phyloP scores from a whole-genome alignment of 2,113 vertebrate genomes.

The Forbesichthys agassizii region DNA sequence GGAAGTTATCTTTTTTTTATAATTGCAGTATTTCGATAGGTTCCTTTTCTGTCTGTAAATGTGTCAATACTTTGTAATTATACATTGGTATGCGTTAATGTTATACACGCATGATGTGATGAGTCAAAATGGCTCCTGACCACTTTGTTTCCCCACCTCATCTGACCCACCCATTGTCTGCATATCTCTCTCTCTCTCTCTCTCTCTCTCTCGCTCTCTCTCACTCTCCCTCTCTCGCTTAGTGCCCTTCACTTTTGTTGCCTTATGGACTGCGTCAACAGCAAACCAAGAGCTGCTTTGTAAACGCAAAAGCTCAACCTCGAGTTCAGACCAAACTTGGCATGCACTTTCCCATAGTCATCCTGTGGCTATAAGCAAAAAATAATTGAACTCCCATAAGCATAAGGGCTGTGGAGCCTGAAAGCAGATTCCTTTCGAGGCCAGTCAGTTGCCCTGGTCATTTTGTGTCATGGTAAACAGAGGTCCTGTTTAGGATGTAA shows the following conservation, averaged over 20 bases:
- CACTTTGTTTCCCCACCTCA: conserved; percentile 3
- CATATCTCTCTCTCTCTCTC: not conserved
- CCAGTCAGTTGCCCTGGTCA: conserved; percentile 42
- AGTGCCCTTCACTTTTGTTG: conserved; percentile 4
- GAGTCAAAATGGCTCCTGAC: not conserved
- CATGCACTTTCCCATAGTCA: conserved; percentile 6
- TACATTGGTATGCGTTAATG: too few relatives aligned
- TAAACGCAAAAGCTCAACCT: not conserved
- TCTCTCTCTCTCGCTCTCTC: conserved; percentile 2
- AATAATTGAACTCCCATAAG: conserved; percentile 14
- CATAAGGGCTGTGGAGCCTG: not conserved
- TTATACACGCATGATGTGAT: not conserved
- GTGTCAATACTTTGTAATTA: too few relatives aligned
- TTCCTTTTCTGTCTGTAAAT: too few relatives aligned
- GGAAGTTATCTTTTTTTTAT: too few relatives aligned
- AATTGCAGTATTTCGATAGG: too few relatives aligned
- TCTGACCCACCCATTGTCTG: conserved; percentile 4
- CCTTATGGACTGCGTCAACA: conserved; percentile 28
- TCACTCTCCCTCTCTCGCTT: not conserved
- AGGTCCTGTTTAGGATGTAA: conserved; percentile 32
- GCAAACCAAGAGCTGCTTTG: not conserved
- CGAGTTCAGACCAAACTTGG: too few relatives aligned
- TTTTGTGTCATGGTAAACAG: conserved; percentile 28
- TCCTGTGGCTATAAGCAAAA: conserved; percentile 20
- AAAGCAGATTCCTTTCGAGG: conserved; percentile 17